phyloP scores from a whole-genome alignment of 1,140 invertebrate genomes.

The Nasonia longicornis region DNA sequence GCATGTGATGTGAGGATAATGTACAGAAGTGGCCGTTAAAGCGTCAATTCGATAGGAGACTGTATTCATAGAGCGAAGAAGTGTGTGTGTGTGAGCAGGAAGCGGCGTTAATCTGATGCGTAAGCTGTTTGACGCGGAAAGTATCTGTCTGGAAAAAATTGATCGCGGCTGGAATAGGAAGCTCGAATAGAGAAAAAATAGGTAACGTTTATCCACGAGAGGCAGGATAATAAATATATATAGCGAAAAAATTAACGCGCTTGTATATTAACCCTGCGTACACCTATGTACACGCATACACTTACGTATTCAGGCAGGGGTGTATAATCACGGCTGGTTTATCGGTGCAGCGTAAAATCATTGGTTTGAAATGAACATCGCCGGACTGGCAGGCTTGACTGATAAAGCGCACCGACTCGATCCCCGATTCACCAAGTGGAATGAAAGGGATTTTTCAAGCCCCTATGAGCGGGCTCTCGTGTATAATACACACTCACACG shows the following conservation, averaged over 20 bases:
- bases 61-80: conserved; percentile 19
- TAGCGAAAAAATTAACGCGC: background rate
- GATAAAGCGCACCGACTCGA: conserved; percentile 45
- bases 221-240: background rate
- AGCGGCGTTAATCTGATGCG: background rate
- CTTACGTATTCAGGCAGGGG: background rate
- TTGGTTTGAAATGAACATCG: conserved; percentile 24
- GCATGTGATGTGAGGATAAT: conserved; percentile 33
- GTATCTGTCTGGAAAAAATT: background rate
- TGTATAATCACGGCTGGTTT: background rate
- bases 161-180: background rate
- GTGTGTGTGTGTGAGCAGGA: background rate
- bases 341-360: conserved; percentile 8
- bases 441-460: conserved; percentile 40
- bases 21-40: conserved; percentile 24
- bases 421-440: conserved; percentile 44
- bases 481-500: background rate
- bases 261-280: background rate
- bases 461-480: background rate
- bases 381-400: conserved; percentile 22
- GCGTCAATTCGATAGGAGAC: conserved; percentile 31
- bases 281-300: background rate
- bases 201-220: background rate
- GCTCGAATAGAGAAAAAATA: background rate
- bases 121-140: background rate